Percentiles rank a stretch among this genome's conserved stretches.
Conservation (phyloP, 2,797 vertebrate species). For the Melanotaenia nigrans region DNA sequence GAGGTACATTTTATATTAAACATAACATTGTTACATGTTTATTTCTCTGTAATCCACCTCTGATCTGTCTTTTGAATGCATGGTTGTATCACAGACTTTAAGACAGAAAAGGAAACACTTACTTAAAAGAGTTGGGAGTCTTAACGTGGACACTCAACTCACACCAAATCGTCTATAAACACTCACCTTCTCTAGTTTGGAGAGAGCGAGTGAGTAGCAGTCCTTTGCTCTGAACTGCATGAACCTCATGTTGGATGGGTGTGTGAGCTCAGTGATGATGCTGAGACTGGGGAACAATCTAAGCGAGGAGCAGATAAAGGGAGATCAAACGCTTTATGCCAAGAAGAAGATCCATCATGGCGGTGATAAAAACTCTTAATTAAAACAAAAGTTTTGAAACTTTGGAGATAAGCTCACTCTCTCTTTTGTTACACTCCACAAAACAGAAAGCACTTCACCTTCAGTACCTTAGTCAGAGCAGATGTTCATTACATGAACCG, state of each 20-base stretch:
- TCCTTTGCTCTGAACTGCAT: slow-evolving; percentile 99
- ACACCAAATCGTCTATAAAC: background rate
- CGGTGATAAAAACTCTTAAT: slow-evolving; percentile 48
- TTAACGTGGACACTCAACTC: background rate
- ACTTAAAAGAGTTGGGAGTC: background rate
- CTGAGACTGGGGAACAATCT: slow-evolving; percentile 98
- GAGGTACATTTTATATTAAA: too few species aligned
- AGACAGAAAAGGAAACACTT: background rate
- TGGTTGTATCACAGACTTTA: background rate
- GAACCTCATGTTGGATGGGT: slow-evolving; percentile 98
- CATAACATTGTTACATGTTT: too few species aligned
- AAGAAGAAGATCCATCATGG: background rate
- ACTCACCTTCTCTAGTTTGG: slow-evolving; percentile 95
- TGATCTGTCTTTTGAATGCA: background rate
- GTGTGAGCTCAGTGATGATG: slow-evolving; percentile 97
- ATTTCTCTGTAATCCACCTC: background rate
- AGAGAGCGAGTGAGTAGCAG: slow-evolving; percentile 96
- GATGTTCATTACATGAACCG: background rate
- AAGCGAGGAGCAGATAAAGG: slow-evolving; percentile 13
- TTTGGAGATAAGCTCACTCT: slow-evolving; percentile 21
- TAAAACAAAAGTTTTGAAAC: slow-evolving; percentile 21
- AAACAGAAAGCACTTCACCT: background rate
- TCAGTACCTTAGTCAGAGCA: background rate
- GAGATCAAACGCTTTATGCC: slow-evolving; percentile 12
- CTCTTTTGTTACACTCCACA: background rate